Conservation (phyloP, 2,113 vertebrate genomes). For the Edolisoma coerulescens region DNA sequence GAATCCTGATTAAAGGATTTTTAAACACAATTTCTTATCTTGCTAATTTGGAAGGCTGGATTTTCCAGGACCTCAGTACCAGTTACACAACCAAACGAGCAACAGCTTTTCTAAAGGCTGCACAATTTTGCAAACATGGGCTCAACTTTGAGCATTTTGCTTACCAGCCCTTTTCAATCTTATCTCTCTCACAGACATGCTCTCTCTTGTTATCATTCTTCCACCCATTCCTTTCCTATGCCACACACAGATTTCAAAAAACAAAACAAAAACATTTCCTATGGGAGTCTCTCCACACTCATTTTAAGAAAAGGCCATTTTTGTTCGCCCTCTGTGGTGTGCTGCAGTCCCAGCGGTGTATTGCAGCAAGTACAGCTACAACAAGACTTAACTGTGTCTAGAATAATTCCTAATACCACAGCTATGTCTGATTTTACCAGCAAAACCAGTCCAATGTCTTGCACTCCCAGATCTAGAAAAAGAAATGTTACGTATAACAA, state of each 20-base stretch:
- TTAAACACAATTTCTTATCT: background rate
- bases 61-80: background rate
- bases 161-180: conserved; percentile 45
- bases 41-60: background rate
- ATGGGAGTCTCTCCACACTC: conserved; percentile 7
- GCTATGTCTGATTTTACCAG: conserved; percentile 29
- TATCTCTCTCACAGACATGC: conserved; percentile 25
- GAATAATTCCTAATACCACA: conserved; percentile 50
- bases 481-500: background rate
- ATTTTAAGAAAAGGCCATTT: conserved; percentile 27
- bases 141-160: conserved; percentile 16
- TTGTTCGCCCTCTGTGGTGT: conserved; percentile 25
- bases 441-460: background rate
- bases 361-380: conserved; percentile 40
- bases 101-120: background rate
- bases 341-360: conserved; percentile 30
- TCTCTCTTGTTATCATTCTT: conserved; percentile 49
- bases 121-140: background rate
- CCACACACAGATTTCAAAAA: conserved; percentile 25
- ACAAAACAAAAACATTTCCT: conserved; percentile 26
- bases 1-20: background rate
- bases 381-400: background rate
- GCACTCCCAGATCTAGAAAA: background rate
- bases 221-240: conserved; percentile 17
- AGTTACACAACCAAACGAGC: background rate